A percentile compares a stretch with the other conserved stretches of the same genome.
Evolutionary conservation across 1,140 invertebrate genomes (phyloP).

Genomic region (Rhagoletis pomonella): DNA sequence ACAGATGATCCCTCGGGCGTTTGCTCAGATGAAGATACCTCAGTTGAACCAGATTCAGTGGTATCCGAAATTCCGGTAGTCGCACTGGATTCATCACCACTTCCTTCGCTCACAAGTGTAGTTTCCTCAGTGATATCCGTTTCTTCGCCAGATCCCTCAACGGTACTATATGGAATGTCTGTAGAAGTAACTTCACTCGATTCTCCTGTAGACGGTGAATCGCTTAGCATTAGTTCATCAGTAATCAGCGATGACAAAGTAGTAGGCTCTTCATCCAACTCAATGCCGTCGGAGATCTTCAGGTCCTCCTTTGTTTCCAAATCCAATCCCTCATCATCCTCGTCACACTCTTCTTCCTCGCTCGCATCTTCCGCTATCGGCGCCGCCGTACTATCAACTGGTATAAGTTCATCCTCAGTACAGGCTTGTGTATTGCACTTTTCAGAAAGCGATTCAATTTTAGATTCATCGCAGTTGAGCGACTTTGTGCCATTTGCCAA

Average conservation of each 20-base stretch:
- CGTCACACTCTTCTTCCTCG: constrained; percentile 76
- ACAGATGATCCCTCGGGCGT: neutral
- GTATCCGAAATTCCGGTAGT: constrained; percentile 57
- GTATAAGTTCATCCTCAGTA: constrained; percentile 81
- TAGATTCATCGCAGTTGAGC: constrained; percentile 79
- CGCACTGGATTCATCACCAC: constrained; percentile 62
- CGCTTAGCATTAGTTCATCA: constrained; percentile 80
- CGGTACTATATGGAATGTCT: constrained; percentile 59
- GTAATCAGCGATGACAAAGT: constrained; percentile 71
- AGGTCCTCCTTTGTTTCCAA: constrained; percentile 58
- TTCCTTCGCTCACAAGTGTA: constrained; percentile 65
- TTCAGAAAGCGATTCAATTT: constrained; percentile 81
- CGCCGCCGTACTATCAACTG: constrained; percentile 78
- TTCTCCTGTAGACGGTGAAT: constrained; percentile 71
- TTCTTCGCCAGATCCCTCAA: constrained; percentile 68
- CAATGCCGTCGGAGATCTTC: constrained; percentile 60
- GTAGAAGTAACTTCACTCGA: constrained; percentile 63
- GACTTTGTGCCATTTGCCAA: constrained; percentile 81
- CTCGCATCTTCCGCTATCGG: constrained; percentile 75
- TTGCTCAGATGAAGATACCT: constrained; percentile 57
- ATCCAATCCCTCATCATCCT: constrained; percentile 64
- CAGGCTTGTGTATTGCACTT: constrained; percentile 85
- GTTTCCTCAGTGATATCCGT: constrained; percentile 60
- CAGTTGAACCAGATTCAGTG: constrained; percentile 48
- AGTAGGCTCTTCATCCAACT: constrained; percentile 63